Evolutionary conservation across 2,113 vertebrate species (phyloP), one percentile per base, ranked within the genome.

Genomic region (Pelvicachromis taeniatus): DNA sequence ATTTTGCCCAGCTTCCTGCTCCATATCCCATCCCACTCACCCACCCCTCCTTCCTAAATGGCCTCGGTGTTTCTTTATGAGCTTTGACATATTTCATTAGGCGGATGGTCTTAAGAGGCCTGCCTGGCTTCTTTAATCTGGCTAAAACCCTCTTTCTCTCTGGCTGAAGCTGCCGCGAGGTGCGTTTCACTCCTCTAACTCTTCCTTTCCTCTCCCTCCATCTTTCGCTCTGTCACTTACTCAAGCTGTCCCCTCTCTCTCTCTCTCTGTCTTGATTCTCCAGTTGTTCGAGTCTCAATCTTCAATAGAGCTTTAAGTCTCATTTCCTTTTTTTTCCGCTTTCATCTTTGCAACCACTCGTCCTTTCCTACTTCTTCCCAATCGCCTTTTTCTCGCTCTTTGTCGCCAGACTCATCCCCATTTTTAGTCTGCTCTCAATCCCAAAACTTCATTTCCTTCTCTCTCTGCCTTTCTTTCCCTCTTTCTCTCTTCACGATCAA

Each of bases 1-100:
- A 56, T 94, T 65, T 92, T 45, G 55, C 88, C 68, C 1, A 6
- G 89, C 79, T 88, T 92, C 87, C 90, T 91, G 61, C 9, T 2
- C 86, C 8, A 23, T 14, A 12, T 95, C 96, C 95, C 94, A 13
- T 31, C 29, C 33, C 26, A 26, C 26, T 3, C 26, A 90, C 93
- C 68, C 95, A 82, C 94, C 94, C 96, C 95, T 91, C 95, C 90
- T 80, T 91, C 93, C 94, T 96, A 96, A 97, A 94, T 96, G 95
- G 96, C 96, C 94, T 96, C 95, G 80, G 94, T 95, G 95, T 96
- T 97, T 96, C 96, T 98, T 98, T 97, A 97, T 96, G 95, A 95
- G 96, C 96, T 96, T 95, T 97, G 97, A 98, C 97, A 97, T 97
- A 97, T 97, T 96, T 99, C 97, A 99, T 99, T 98, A 98, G 95